Conservation (phyloP, 2,113 vertebrate genomes). For the Chlorodrepanis virens region DNA sequence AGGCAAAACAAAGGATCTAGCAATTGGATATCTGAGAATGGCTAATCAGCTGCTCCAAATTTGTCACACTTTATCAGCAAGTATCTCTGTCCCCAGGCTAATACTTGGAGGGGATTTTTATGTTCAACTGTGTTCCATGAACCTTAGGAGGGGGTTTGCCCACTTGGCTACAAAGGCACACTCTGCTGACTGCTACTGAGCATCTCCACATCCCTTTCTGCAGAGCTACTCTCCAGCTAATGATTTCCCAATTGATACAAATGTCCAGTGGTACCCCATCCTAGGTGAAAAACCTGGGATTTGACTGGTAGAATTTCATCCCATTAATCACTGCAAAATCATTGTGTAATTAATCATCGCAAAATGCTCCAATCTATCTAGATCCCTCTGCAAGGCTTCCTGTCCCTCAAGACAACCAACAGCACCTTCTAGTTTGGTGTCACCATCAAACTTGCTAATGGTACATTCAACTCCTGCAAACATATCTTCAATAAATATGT, state of each 20-base stretch:
- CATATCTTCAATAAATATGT: background rate
- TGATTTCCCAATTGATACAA: background rate
- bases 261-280: background rate
- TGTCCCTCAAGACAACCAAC: background rate
- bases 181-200: background rate
- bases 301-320: background rate
- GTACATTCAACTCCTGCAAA: background rate
- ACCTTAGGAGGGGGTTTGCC: background rate
- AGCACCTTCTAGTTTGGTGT: background rate
- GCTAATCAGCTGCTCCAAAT: background rate
- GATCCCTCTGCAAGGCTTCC: background rate
- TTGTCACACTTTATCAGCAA: background rate
- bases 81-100: background rate
- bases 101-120: background rate
- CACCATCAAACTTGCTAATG: background rate
- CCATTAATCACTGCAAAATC: too few relatives aligned
- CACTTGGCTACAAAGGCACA: background rate
- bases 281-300: background rate
- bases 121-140: background rate
- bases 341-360: background rate
- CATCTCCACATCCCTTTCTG: background rate
- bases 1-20: background rate
- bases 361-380: too few relatives aligned
- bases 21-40: background rate
- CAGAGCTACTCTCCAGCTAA: background rate